Evolutionary conservation across 2,888 invertebrate species (phyloP).

Genomic region (Dicyrtomina minuta): DNA sequence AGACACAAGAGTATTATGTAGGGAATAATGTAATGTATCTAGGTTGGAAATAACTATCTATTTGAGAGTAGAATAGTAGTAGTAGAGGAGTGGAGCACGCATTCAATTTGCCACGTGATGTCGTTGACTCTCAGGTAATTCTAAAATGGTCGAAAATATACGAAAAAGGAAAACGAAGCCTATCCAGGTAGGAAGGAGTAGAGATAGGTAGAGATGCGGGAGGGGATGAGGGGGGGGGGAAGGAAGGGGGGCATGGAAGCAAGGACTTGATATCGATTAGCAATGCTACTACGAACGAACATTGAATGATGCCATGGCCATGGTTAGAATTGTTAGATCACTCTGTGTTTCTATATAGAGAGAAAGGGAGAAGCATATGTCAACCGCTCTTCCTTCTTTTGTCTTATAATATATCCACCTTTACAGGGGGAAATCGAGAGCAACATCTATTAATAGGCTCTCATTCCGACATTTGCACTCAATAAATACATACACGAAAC

Average conservation of each 20-base stretch:
- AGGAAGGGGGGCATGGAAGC: background rate
- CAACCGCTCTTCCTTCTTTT: constrained; percentile 8
- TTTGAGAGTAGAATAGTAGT: no score
- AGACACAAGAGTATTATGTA: no score
- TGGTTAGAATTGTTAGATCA: background rate
- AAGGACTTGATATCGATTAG: constrained; percentile 7
- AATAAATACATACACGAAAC: background rate
- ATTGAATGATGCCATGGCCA: background rate
- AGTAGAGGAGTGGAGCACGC: no score
- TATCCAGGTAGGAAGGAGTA: background rate
- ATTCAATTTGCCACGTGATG: no score
- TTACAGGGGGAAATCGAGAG: constrained; percentile 11
- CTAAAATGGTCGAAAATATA: no score
- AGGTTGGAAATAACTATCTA: no score
- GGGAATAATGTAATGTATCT: no score
- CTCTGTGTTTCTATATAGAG: background rate
- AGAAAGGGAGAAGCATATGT: constrained; percentile 1
- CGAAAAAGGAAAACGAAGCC: no score
- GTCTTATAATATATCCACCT: background rate
- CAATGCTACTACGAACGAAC: constrained; percentile 1
- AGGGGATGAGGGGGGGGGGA: background rate
- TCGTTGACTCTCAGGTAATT: no score
- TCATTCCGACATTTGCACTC: background rate
- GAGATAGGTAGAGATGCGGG: background rate
- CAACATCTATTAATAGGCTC: constrained; percentile 14